Percentiles rank a stretch among this genome's conserved stretches.
phyloP scores from a whole-genome alignment of 1,140 invertebrate species.

The Nasonia giraulti region DNA sequence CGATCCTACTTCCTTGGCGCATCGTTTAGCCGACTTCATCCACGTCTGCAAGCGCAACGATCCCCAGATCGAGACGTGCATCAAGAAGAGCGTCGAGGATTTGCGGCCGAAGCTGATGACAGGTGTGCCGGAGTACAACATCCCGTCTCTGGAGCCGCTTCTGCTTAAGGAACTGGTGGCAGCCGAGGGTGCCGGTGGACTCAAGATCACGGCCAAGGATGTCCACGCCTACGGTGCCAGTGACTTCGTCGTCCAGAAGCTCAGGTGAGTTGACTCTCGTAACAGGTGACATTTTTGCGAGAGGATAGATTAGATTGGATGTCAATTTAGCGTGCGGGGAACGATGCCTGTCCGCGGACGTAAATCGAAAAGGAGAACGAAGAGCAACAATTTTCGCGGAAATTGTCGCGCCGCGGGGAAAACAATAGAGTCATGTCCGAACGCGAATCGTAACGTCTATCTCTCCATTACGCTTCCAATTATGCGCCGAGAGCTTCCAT shows the following conservation, averaged over 20 bases:
- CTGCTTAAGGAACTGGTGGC: conserved; percentile 77
- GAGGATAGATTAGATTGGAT: too few species aligned
- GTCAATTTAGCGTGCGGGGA: too few species aligned
- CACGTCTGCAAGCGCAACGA: conserved; percentile 77
- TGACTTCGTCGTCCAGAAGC: conserved; percentile 75
- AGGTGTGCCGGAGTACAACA: conserved; percentile 76
- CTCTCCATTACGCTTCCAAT: conserved; percentile 10
- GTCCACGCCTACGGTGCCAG: conserved; percentile 77
- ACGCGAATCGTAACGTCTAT: too few species aligned
- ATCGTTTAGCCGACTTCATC: conserved; percentile 76
- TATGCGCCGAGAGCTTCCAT: conserved; percentile 1
- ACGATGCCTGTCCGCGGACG: too few species aligned
- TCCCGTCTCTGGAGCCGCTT: conserved; percentile 79
- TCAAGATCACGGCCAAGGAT: conserved; percentile 76
- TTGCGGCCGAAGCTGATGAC: conserved; percentile 67
- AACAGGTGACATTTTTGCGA: too few species aligned
- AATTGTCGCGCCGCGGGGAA: too few species aligned
- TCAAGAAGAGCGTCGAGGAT: conserved; percentile 73
- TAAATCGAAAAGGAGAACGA: too few species aligned
- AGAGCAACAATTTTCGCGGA: too few species aligned
- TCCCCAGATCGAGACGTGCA: conserved; percentile 76
- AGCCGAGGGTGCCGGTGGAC: conserved; percentile 73
- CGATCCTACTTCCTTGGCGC: neutral
- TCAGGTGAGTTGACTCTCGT: conserved; percentile 71
- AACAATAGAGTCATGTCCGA: too few species aligned